Conservation (phyloP, 2,888 invertebrate species). For the Dromius quadrimaculatus region DNA sequence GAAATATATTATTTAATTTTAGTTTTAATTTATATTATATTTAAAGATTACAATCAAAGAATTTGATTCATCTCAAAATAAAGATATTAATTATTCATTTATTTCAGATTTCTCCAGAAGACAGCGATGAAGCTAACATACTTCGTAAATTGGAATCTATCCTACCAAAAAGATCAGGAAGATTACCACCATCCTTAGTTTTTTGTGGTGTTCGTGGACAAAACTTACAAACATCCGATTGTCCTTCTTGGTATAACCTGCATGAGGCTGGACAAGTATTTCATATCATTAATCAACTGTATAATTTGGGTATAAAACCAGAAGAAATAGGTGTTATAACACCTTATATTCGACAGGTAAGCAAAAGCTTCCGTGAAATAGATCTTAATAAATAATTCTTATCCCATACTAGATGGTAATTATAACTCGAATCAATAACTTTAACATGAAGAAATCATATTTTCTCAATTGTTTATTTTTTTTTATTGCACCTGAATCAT, state of each 20-base stretch:
- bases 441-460: too few relatives aligned
- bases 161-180: conserved; percentile 62
- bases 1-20: not conserved
- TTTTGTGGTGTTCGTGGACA: conserved; percentile 80
- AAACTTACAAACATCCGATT: conserved; percentile 79
- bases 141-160: conserved; percentile 56
- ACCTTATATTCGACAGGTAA: conserved; percentile 92
- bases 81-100: conserved; percentile 8
- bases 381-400: too few relatives aligned
- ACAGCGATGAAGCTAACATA: conserved; percentile 63
- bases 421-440: too few relatives aligned
- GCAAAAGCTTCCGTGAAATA: not conserved
- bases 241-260: conserved; percentile 91
- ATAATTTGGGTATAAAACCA: conserved; percentile 72
- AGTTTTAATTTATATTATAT: too few relatives aligned
- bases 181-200: conserved; percentile 70
- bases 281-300: conserved; percentile 75
- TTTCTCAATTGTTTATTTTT: too few relatives aligned
- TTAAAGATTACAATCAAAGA: too few relatives aligned
- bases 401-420: too few relatives aligned
- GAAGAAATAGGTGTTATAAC: conserved; percentile 91
- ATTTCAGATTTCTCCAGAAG: conserved; percentile 60
- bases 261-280: conserved; percentile 80
- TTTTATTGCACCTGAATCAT: too few relatives aligned
- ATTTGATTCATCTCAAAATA: not conserved